Evolutionary conservation across 2,797 vertebrate species (phyloP).

Genomic region (Peromyscus aztecus): DNA sequence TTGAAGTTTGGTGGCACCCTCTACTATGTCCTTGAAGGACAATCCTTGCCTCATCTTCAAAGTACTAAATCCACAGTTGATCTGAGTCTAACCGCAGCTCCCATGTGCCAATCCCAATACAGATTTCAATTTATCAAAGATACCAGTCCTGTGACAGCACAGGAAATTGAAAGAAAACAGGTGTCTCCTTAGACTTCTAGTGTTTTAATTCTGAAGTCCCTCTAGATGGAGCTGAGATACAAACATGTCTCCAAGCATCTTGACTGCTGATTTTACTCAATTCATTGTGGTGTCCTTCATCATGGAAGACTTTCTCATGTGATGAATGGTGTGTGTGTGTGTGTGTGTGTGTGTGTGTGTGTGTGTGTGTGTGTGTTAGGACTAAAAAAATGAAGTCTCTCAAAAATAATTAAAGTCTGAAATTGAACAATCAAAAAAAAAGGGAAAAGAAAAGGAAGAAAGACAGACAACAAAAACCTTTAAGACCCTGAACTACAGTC

Average conservation of each 20-base stretch:
- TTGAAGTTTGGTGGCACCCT: not conserved
- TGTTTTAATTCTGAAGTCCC: not conserved
- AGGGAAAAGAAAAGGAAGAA: not conserved
- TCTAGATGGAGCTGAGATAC: not conserved
- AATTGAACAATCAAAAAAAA: not conserved
- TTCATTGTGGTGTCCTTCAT: not conserved
- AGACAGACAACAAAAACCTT: not conserved
- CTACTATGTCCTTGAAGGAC: not conserved
- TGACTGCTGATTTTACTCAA: not conserved
- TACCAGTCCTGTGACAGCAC: not conserved
- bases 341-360: not conserved
- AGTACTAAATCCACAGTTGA: not conserved
- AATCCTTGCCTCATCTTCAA: not conserved
- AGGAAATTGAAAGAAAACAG: conserved; percentile 47
- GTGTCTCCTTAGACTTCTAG: not conserved
- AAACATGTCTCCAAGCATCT: not conserved
- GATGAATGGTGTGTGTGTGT: not conserved
- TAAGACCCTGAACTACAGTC: not conserved
- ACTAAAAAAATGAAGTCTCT: not conserved
- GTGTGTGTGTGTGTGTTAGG: not conserved
- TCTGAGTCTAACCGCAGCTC: not conserved
- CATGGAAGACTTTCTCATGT: too few relatives aligned
- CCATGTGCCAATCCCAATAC: not conserved
- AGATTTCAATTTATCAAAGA: not conserved
- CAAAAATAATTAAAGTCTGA: not conserved